phyloP scores from a whole-genome alignment of 2,113 vertebrate species.

The Diadophis punctatus region DNA sequence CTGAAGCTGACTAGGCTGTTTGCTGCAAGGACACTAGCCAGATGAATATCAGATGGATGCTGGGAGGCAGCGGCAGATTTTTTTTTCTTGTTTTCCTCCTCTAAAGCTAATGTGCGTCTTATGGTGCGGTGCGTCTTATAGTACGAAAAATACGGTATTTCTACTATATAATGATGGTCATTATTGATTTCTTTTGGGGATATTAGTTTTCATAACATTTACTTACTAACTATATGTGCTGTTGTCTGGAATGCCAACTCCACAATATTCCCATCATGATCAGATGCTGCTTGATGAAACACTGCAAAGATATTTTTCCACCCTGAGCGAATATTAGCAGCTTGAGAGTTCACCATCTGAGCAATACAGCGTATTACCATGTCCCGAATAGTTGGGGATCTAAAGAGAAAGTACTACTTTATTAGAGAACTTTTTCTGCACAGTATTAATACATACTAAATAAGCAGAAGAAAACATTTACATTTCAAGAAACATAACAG shows the following conservation, averaged over 20 bases:
- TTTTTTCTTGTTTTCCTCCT: no score
- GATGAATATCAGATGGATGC: no score
- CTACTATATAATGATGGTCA: neutral
- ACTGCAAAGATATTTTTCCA: constrained; percentile 99
- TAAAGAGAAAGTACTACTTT: constrained; percentile 33
- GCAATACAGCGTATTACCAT: constrained; percentile 96
- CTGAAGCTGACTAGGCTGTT: no score
- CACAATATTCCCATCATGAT: constrained; percentile 91
- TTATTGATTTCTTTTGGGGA: neutral
- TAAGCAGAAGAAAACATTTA: neutral
- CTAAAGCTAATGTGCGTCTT: no score
- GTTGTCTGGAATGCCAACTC: constrained; percentile 95
- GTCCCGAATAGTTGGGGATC: constrained; percentile 94
- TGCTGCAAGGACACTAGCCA: no score
- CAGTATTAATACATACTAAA: neutral
- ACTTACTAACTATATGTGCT: constrained; percentile 94
- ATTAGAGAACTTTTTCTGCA: neutral
- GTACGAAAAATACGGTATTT: neutral
- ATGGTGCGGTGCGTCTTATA: no score
- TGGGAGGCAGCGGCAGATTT: no score
- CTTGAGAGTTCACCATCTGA: constrained; percentile 98
- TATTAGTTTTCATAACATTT: neutral
- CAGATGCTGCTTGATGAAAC: constrained; percentile 94
- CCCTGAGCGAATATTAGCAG: constrained; percentile 94
- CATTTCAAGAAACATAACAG: constrained; percentile 13